phyloP scores from a whole-genome alignment of 2,888 invertebrate genomes.

The Chorisops tibialis region DNA sequence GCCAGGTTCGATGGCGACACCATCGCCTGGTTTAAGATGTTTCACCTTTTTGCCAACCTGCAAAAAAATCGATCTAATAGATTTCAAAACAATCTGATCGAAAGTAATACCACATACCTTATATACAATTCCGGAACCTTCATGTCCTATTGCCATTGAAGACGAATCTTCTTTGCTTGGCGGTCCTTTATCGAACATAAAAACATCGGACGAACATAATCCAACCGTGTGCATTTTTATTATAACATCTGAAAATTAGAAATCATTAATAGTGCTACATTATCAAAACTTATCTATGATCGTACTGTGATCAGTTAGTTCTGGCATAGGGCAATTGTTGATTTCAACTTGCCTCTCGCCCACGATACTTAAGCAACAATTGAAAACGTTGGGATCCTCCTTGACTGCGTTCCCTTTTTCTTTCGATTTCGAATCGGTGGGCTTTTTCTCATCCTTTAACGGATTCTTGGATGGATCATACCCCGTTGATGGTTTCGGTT shows the following conservation, averaged over 20 bases:
- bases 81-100: background rate
- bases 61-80: background rate
- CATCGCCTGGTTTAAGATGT: constrained; percentile 72
- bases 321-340: constrained; percentile 11
- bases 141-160: constrained; percentile 78
- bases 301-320: constrained; percentile 1
- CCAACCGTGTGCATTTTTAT: constrained; percentile 77
- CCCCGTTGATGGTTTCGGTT: background rate
- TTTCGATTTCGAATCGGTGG: background rate
- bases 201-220: constrained; percentile 91
- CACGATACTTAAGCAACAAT: constrained; percentile 1
- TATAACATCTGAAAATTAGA: constrained; percentile 58
- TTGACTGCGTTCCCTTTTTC: too few relatives aligned
- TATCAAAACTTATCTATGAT: background rate
- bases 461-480: too few relatives aligned
- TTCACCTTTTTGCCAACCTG: constrained; percentile 60
- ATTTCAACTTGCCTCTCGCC: constrained; percentile 4
- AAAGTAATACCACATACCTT: constrained; percentile 54
- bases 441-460: background rate
- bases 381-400: constrained; percentile 5
- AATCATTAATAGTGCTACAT: background rate
- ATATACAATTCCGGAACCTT: constrained; percentile 75
- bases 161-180: constrained; percentile 20
- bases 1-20: constrained; percentile 91
- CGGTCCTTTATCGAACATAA: constrained; percentile 60